Base-by-base conservation (phyloP, 2,113 vertebrate species). In the Apaloderma vittatum region DNA sequence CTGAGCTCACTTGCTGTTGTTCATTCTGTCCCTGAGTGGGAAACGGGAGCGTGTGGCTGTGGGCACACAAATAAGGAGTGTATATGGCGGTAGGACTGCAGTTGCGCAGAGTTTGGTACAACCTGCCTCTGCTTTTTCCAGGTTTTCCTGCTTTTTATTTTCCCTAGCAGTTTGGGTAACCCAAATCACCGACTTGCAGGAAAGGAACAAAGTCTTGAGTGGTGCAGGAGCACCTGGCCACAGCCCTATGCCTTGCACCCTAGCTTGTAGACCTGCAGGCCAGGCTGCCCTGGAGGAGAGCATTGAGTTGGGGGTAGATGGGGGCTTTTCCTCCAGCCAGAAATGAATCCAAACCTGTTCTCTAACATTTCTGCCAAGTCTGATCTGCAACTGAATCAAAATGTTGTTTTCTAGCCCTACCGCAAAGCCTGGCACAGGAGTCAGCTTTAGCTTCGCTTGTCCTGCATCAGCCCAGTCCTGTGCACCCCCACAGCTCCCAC, bases 401-500 rank as follows among this genome's bases (percentile, higher is more conserved):
- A 27, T 14, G 4, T 37, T n/a, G 22, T 45, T 94, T 86, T 40
- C 46, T 79, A 57, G 26, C 24, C 29, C 34, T 40, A 10, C 22
- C 19, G 91, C 15, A 48, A 81, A 77, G 8, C 45, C 36, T 68
- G 75, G 37, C 2, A 3, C 62, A 21, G 45, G 36, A 54, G 14
- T 57, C 34, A 22, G 32, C 72, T 75, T 67, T 8, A 3, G 22
- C 9, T 36, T 45, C 2, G 2, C 34, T 0, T 0, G 10, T 82
- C 66, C 77, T 57, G 8, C 8, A 8, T 49, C 59, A 80, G 13
- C 45, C 75, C 40, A 4, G 12, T 40, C 46, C 72, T 18, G 4
- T 6, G 30, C 3, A 3, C 24, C 57, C 45, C 22, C 15, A 52
- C 4, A 86, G 12, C 11, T 27, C 16, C 17, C 23, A 1, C 29